Conservation (phyloP, 2,888 invertebrate species). For the Drosophila affinis region DNA sequence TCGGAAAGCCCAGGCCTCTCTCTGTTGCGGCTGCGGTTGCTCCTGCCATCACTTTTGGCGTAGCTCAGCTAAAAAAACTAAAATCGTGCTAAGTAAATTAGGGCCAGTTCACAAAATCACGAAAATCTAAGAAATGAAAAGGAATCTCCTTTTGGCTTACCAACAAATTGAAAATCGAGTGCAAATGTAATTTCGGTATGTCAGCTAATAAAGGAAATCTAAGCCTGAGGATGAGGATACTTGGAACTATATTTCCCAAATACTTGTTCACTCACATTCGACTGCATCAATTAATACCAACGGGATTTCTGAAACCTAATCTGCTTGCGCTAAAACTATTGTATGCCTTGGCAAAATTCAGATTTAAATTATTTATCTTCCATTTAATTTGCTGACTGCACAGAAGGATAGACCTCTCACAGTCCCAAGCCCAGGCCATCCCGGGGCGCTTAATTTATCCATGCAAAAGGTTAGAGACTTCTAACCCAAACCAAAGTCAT, state of each 20-base stretch:
- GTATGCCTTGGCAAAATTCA: too few species aligned
- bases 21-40: too few species aligned
- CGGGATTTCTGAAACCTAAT: neutral
- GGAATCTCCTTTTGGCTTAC: neutral
- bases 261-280: too few species aligned
- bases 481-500: slow-evolving; percentile 31
- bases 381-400: slow-evolving; percentile 41
- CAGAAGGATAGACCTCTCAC: slow-evolving; percentile 13
- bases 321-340: slow-evolving; percentile 3
- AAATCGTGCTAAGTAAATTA: slow-evolving; percentile 65
- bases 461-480: slow-evolving; percentile 23
- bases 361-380: slow-evolving; percentile 30
- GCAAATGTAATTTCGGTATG: too few species aligned
- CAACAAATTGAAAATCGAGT: slow-evolving; percentile 3
- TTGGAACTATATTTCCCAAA: too few species aligned
- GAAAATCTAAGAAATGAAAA: slow-evolving; percentile 37
- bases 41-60: too few species aligned
- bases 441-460: slow-evolving; percentile 19
- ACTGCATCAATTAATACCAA: slow-evolving; percentile 51
- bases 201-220: too few species aligned
- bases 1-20: too few species aligned
- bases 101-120: slow-evolving; percentile 33
- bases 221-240: too few species aligned
- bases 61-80: too few species aligned
- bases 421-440: slow-evolving; percentile 12